These are phyloP conservation scores for rat (Rattus norvegicus) DNA, from an alignment of 2,113 vertebrate species.

Conservation along the genomic window DNA sequence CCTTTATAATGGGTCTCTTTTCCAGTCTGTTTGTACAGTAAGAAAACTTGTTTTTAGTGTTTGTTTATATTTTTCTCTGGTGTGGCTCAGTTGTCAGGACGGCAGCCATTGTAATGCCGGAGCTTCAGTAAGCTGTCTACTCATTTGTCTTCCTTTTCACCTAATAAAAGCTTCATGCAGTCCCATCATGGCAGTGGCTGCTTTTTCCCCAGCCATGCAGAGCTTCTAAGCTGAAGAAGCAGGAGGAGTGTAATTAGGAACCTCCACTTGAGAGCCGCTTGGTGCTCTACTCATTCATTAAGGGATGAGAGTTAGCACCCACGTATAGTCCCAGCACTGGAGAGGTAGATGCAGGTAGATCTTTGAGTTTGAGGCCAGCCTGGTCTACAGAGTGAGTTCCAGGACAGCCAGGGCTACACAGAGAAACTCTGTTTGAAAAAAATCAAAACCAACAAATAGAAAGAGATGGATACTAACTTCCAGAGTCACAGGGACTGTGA, in stretches of 20 bases:
- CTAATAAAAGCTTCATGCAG: neutral
- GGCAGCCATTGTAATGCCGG: too few species aligned
- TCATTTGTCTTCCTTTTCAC: neutral
- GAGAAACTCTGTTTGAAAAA: neutral
- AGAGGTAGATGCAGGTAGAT: neutral
- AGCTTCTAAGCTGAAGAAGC: neutral
- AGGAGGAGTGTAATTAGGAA: neutral
- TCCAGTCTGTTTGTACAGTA: neutral
- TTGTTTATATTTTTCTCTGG: neutral
- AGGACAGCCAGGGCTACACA: neutral
- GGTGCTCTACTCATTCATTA: fast-evolving
- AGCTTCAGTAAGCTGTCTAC: neutral
- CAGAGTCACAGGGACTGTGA: too few species aligned
- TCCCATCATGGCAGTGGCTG: neutral
- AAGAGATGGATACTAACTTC: neutral
- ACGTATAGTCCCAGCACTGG: neutral
- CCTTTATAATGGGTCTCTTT: neutral
- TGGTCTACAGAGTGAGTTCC: neutral
- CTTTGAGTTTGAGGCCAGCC: neutral
- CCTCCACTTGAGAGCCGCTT: fast-evolving
- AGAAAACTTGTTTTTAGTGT: neutral
- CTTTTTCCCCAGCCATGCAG: neutral
- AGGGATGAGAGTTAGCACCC: neutral
- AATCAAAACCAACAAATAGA: neutral
- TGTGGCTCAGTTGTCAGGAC: too few species aligned